Percentiles rank a stretch among this genome's conserved stretches.
These are phyloP conservation scores for Phrynocephalus guinanensis DNA, from an alignment of 2,797 vertebrate genomes.

Conservation along the genomic window DNA sequence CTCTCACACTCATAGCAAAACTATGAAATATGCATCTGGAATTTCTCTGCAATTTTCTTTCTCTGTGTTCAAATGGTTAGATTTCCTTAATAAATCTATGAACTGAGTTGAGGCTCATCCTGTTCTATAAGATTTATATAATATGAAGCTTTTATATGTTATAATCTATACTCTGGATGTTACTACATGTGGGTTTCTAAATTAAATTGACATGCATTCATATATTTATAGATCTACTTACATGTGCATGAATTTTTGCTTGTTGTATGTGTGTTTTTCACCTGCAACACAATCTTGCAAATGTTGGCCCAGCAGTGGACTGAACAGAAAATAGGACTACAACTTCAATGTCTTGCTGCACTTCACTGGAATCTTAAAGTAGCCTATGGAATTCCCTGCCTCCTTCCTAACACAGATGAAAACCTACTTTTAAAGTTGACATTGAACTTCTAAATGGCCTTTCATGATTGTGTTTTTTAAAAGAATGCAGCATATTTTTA, in stretches of 20 bases:
- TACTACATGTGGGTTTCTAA: background rate
- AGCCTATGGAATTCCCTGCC: background rate
- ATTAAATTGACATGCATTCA: no score
- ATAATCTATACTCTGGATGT: background rate
- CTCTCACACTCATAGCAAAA: background rate
- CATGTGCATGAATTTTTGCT: background rate
- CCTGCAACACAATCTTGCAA: background rate
- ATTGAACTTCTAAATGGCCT: no score
- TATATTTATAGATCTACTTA: background rate
- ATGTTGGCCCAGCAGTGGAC: background rate
- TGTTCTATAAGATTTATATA: background rate
- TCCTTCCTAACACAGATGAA: no score
- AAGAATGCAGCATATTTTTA: no score
- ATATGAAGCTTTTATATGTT: background rate
- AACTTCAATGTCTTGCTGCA: background rate
- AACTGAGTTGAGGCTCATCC: background rate
- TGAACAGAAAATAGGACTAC: background rate
- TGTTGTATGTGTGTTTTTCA: background rate
- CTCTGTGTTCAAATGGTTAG: background rate
- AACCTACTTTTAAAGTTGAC: no score
- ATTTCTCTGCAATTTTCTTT: background rate
- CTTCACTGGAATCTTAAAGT: background rate
- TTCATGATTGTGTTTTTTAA: no score
- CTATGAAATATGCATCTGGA: background rate
- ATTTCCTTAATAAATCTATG: background rate